Evolutionary conservation across 2,113 vertebrate genomes (phyloP), one percentile per base, ranked within the genome.

Genomic region (Mormoops blainvillei): DNA sequence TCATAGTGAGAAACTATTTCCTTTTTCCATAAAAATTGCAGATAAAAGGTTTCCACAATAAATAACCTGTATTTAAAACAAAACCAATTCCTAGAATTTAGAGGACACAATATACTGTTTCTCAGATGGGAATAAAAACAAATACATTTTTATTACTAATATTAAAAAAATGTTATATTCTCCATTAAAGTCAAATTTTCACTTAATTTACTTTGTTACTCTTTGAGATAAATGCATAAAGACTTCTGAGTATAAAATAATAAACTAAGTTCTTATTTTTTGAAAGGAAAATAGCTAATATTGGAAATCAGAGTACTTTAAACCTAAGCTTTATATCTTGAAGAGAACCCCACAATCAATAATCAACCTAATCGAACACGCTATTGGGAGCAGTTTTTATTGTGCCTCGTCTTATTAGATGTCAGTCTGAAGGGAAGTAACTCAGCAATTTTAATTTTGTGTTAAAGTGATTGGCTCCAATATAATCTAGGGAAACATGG

Each of bases 51-150:
- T 85, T 92, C 71, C 74, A 80, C 36, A 65, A 31, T 91, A 94
- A 83, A 88, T 92, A 96, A 86, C 33, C 73, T 94, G 26, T 91
- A 91, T 95, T 97, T 95, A 95, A 95, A 95, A 87, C 18, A 92
- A 92, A 92, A 94, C 48, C 45, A 50, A 96, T 65, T 78, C 61
- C 77, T 88, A 58, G 88, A 93, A 95, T 94, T 94, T 82, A 78
- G 36, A 91, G 54, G 96, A 85, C 22, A 33, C 33, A 56, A 94
- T 58, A 92, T 15, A 38, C 77, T 3, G 61, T 71, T 96, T 91
- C 61, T 65, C 11, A 45, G 38, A 56, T 61, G 38, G 43, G 95
- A 95, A 91, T 73, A 89, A 96, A 97, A 90, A 92, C 63, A 92
- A 63, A 73, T 78, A n/a, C 22, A 61, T 61, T 89, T 89, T 97